These are phyloP conservation scores for Bucco capensis DNA, from an alignment of 2,113 vertebrate genomes.

Conservation along the genomic window DNA sequence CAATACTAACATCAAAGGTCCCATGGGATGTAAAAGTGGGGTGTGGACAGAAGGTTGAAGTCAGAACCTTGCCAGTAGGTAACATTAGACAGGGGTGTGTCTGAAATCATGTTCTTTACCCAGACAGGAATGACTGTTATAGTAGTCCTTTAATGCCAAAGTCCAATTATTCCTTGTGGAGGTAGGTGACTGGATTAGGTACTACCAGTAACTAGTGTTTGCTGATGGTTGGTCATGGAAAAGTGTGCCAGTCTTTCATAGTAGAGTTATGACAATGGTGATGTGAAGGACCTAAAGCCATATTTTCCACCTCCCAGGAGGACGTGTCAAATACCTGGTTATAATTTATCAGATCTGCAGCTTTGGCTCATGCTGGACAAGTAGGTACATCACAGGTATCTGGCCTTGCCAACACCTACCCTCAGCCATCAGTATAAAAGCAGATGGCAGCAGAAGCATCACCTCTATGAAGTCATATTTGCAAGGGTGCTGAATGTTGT, in stretches of 20 bases:
- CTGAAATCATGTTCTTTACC: background rate
- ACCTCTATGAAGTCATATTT: background rate
- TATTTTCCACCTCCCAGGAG: background rate
- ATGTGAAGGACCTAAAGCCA: background rate
- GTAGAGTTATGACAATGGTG: background rate
- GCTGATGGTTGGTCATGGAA: background rate
- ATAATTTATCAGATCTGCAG: background rate
- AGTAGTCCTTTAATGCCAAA: too few species aligned
- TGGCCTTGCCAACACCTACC: background rate
- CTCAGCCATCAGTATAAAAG: background rate
- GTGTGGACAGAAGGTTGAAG: background rate
- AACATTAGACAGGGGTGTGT: background rate
- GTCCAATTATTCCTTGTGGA: background rate
- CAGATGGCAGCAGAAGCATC: background rate
- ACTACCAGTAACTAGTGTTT: background rate
- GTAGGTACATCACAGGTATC: background rate
- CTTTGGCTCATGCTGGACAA: background rate
- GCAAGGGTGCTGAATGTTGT: background rate
- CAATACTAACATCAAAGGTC: background rate
- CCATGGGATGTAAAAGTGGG: background rate
- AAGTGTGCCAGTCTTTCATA: background rate
- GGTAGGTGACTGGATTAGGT: too few species aligned
- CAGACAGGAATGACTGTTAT: background rate
- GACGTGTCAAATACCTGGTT: background rate
- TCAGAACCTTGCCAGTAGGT: background rate